Conservation (phyloP, 2,113 vertebrate species). For the Syngnathus scovelli region DNA sequence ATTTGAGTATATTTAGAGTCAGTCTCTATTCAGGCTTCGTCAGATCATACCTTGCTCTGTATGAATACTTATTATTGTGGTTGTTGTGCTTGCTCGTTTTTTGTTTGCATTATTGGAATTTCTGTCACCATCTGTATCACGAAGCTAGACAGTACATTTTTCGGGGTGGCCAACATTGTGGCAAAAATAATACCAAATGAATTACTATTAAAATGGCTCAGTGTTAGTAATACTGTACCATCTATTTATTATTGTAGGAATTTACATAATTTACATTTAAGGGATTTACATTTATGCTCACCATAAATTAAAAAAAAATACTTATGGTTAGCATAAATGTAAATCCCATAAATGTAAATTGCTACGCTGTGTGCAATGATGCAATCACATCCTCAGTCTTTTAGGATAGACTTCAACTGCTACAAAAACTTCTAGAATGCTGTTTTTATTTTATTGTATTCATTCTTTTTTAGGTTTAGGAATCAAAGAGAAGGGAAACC, state of each 20-base stretch:
- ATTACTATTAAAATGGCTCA: too few relatives aligned
- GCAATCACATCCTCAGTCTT: too few relatives aligned
- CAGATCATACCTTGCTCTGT: neutral
- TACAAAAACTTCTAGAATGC: neutral
- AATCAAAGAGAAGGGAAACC: constrained; percentile 10
- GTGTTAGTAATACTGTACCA: too few relatives aligned
- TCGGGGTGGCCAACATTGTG: neutral
- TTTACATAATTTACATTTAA: too few relatives aligned
- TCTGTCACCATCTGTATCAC: neutral
- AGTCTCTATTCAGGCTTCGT: neutral
- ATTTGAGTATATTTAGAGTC: neutral
- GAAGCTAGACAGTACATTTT: neutral
- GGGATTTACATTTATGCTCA: too few relatives aligned
- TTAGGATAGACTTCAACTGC: too few relatives aligned
- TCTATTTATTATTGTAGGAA: too few relatives aligned
- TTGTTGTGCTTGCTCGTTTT: neutral
- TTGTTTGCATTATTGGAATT: neutral
- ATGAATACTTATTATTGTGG: neutral
- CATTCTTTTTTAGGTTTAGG: constrained; percentile 41
- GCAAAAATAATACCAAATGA: neutral
- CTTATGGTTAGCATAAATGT: too few relatives aligned
- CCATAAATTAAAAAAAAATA: too few relatives aligned
- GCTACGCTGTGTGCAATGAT: too few relatives aligned
- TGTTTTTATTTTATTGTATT: too few relatives aligned
- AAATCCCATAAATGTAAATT: too few relatives aligned